Conservation (phyloP, 2,888 invertebrate genomes). For the Sminthurinus aureus region DNA sequence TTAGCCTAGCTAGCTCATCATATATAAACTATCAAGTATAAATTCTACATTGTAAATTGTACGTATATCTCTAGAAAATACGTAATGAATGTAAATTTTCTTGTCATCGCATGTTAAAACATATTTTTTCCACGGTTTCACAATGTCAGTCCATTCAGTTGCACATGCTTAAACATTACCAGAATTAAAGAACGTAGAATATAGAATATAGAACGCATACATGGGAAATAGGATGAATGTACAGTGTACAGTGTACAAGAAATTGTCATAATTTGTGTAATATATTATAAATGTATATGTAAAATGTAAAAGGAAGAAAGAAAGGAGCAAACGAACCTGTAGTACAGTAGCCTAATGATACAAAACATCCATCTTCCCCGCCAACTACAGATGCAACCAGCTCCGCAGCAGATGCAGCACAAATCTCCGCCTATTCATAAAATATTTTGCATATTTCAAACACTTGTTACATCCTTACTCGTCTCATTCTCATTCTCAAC, state of each 20-base stretch:
- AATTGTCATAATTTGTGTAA: too few relatives aligned
- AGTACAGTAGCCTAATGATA: slow-evolving; percentile 59
- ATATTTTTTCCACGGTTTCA: too few relatives aligned
- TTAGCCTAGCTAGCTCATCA: too few relatives aligned
- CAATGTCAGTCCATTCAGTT: neutral
- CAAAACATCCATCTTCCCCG: slow-evolving; percentile 60
- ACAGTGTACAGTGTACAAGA: too few relatives aligned
- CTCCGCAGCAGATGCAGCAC: slow-evolving; percentile 59
- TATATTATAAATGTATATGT: too few relatives aligned
- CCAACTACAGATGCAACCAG: slow-evolving; percentile 59
- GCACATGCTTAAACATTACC: too few relatives aligned
- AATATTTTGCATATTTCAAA: slow-evolving; percentile 38
- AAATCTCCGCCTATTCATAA: slow-evolving; percentile 54
- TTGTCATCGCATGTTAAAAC: neutral
- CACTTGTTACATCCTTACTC: slow-evolving; percentile 55
- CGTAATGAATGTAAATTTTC: neutral
- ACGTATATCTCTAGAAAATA: neutral
- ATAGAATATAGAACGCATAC: too few relatives aligned
- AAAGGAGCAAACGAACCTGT: slow-evolving; percentile 48
- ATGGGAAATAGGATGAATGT: too few relatives aligned
- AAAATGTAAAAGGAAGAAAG: neutral
- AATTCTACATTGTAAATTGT: neutral
- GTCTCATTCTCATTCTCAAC: slow-evolving; percentile 10
- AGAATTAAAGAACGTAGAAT: too few relatives aligned
- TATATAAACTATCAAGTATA: neutral